A percentile compares a stretch with the other conserved stretches of the same genome.
Evolutionary conservation across 2,888 invertebrate genomes (phyloP).

Genomic region (Xylota sylvarum): DNA sequence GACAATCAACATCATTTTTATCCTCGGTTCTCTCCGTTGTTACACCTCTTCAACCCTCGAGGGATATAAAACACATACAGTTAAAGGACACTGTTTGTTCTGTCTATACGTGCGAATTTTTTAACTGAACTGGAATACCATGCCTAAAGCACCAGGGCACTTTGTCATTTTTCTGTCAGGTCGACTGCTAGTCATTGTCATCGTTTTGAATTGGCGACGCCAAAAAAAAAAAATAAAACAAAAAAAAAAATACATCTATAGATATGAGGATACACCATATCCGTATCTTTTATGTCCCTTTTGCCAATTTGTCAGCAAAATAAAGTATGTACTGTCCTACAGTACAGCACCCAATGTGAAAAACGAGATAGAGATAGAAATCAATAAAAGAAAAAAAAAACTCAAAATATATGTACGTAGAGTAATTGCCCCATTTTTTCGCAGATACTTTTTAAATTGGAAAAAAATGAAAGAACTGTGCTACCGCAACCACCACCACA

Average conservation of each 20-base stretch:
- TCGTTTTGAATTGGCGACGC: constrained; percentile 62
- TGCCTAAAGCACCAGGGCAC: constrained; percentile 56
- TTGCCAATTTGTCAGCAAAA: constrained; percentile 70
- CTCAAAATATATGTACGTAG: not conserved
- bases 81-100: constrained; percentile 42
- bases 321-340: constrained; percentile 17
- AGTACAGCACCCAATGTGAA: constrained; percentile 1
- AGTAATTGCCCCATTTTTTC: constrained; percentile 71
- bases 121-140: constrained; percentile 33
- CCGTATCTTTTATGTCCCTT: constrained; percentile 46
- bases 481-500: constrained; percentile 18
- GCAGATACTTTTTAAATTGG: constrained; percentile 52
- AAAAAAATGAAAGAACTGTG: constrained; percentile 34
- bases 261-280: constrained; percentile 31
- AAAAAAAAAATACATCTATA: constrained; percentile 20
- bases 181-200: constrained; percentile 51
- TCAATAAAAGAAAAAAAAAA: constrained; percentile 61
- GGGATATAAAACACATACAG: constrained; percentile 28
- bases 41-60: constrained; percentile 53
- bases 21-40: constrained; percentile 43
- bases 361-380: constrained; percentile 46
- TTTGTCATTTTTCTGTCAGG: constrained; percentile 62
- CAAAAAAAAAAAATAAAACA: constrained; percentile 51
- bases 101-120: constrained; percentile 23
- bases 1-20: constrained; percentile 72